Percentiles rank a stretch among this genome's conserved stretches.
phyloP scores from a whole-genome alignment of 2,113 vertebrate genomes.

The Mionectes macconnelli region DNA sequence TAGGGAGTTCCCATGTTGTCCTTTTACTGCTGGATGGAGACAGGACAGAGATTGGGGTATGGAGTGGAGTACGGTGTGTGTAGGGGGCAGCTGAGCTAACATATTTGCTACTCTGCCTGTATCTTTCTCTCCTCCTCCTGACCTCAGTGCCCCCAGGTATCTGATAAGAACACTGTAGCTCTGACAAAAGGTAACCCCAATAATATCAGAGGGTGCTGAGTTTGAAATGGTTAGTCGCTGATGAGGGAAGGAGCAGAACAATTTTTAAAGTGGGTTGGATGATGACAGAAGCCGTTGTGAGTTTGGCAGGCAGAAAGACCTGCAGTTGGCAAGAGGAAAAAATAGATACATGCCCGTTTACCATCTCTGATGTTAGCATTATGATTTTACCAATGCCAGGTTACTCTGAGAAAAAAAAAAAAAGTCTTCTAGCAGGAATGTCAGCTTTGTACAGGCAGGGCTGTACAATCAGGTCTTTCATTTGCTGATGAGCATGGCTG shows the following conservation, averaged over 20 bases:
- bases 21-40: slow-evolving; percentile 16
- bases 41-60: not conserved
- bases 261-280: not conserved
- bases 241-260: not conserved
- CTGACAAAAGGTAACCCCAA: not conserved
- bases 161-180: not conserved
- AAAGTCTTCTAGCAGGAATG: not conserved
- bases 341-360: not conserved
- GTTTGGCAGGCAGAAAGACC: not conserved
- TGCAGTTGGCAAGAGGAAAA: not conserved
- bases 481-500: slow-evolving; percentile 25
- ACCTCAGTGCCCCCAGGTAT: not conserved
- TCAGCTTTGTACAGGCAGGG: not conserved
- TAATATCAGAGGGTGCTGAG: not conserved
- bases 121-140: not conserved
- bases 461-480: slow-evolving; percentile 52
- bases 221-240: slow-evolving; percentile 32
- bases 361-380: not conserved
- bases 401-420: not conserved
- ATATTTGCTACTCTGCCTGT: slow-evolving; percentile 15
- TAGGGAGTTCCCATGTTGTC: not conserved
- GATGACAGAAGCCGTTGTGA: not conserved
- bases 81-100: slow-evolving; percentile 52
- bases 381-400: not conserved
- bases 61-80: not conserved